Conservation (phyloP, 2,113 vertebrate species). For the Sus scrofa region T2T-Sscrofa CM000812.6:220977501-220978000, state of each 20-base stretch:
- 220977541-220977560: not conserved
- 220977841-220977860: not conserved
- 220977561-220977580: not conserved
- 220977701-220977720: not conserved
- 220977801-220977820: not conserved
- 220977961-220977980: not conserved
- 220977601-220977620: not conserved
- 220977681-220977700: not conserved
- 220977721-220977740: not conserved
- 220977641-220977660: not conserved
- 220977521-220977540: not conserved
- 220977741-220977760: not conserved
- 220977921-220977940: not conserved
- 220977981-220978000: not conserved
- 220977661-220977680: not conserved
- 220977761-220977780: not conserved
- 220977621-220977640: not conserved
- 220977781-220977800: not conserved
- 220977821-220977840: not conserved
- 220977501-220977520: not conserved
- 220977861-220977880: not conserved
- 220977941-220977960: not conserved
- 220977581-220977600: not conserved
- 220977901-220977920: not conserved
- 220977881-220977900: not conserved